A percentile compares a stretch with the other conserved stretches of the same genome.
These are phyloP conservation scores for Leptopilina boulardi DNA, from an alignment of 1,140 invertebrate species.

Conservation along the genomic window DNA sequence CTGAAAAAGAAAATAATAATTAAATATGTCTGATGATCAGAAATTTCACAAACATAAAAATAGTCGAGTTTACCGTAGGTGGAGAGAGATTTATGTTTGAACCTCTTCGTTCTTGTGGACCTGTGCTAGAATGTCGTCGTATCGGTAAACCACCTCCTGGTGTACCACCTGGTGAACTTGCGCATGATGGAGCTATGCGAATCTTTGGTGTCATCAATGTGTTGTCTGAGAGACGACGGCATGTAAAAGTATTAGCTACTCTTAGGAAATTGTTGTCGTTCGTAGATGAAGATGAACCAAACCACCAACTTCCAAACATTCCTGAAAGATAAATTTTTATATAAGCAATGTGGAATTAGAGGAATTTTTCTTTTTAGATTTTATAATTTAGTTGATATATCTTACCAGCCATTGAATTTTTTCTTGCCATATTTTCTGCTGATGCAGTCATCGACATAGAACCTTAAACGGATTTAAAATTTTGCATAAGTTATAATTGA, in stretches of 20 bases:
- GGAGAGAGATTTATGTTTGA: slow-evolving; percentile 91
- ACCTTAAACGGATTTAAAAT: slow-evolving; percentile 53
- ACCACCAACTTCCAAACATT: slow-evolving; percentile 85
- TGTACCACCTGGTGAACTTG: slow-evolving; percentile 89
- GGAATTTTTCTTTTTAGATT: not conserved
- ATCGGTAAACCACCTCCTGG: slow-evolving; percentile 88
- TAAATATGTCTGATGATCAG: no score
- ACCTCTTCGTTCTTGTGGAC: slow-evolving; percentile 89
- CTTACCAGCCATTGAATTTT: slow-evolving; percentile 69
- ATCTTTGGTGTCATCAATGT: slow-evolving; percentile 94
- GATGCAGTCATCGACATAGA: slow-evolving; percentile 74
- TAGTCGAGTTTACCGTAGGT: slow-evolving; percentile 87
- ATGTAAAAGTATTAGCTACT: slow-evolving; percentile 88
- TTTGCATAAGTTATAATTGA: no score
- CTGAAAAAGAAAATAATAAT: slow-evolving; percentile 77
- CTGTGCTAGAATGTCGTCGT: slow-evolving; percentile 91
- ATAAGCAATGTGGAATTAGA: not conserved
- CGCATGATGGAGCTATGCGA: slow-evolving; percentile 88
- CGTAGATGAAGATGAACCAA: slow-evolving; percentile 83
- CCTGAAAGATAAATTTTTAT: slow-evolving; percentile 68
- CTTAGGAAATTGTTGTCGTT: slow-evolving; percentile 92
- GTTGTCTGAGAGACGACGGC: slow-evolving; percentile 92
- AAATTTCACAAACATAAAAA: no score
- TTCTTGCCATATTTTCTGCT: slow-evolving; percentile 73
- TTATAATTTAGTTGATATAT: slow-evolving; percentile 27